These are phyloP conservation scores for Liasis olivaceus DNA, from an alignment of 2,797 vertebrate genomes.

Conservation along the genomic window DNA sequence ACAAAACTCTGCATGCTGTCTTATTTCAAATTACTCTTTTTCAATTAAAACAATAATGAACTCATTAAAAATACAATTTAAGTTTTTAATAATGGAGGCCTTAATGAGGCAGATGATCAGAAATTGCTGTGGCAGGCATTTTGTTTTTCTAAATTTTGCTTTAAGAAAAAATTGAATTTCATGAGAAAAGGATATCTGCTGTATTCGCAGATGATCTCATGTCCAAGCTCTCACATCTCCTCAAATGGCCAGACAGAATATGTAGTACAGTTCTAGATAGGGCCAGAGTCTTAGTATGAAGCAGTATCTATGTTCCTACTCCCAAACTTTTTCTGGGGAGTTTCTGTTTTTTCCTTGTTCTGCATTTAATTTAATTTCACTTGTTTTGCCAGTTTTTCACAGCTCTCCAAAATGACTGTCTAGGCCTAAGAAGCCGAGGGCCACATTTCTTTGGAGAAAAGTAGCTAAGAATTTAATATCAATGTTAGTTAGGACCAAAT, in stretches of 20 bases:
- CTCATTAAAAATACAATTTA: neutral
- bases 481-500: no score
- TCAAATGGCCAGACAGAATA: neutral
- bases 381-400: neutral
- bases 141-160: neutral
- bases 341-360: neutral
- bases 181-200: neutral
- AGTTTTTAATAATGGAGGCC: neutral
- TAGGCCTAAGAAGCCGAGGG: no score
- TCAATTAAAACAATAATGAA: conserved; percentile 1
- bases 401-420: neutral
- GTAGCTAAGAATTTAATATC: no score
- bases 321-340: neutral
- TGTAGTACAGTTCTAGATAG: neutral
- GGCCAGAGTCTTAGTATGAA: neutral
- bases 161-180: neutral
- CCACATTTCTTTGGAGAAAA: no score
- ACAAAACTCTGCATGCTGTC: neutral
- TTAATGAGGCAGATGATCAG: neutral
- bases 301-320: neutral
- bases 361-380: neutral
- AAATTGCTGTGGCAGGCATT: neutral
- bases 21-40: neutral
- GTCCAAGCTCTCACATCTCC: neutral
- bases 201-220: neutral